Conservation (phyloP, 2,797 vertebrate genomes). For the Halcyon smyrnensis region DNA sequence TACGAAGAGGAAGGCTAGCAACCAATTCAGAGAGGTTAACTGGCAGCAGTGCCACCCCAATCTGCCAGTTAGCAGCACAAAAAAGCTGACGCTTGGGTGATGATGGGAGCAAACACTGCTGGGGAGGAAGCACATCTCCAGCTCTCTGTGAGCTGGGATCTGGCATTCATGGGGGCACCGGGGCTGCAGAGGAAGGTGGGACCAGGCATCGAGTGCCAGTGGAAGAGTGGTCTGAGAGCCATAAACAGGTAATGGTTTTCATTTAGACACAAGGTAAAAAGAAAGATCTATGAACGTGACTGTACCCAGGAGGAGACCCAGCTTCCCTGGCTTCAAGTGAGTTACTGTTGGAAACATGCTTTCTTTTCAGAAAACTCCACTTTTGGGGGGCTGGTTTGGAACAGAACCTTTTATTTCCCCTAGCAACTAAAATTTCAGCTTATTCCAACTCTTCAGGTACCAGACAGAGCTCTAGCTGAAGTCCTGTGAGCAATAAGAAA, state of each 20-base stretch:
- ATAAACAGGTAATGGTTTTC: not conserved
- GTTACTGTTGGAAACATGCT: not conserved
- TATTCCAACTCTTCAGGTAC: not conserved
- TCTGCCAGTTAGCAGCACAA: not conserved
- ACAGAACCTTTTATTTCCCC: not conserved
- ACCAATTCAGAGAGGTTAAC: not conserved
- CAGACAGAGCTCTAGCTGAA: not conserved
- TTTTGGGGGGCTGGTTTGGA: not conserved
- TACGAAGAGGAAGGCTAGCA: not conserved
- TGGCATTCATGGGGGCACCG: fast-evolving
- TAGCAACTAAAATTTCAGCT: not conserved
- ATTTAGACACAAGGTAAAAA: not conserved
- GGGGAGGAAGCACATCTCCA: not conserved
- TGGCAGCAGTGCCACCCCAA: not conserved
- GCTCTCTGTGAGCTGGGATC: not conserved
- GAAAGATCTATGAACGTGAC: not conserved
- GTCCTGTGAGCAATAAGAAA: not conserved
- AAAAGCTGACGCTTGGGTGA: not conserved
- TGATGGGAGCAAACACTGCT: fast-evolving
- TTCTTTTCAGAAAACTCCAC: not conserved
- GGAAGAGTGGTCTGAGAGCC: not conserved
- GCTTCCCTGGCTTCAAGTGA: not conserved
- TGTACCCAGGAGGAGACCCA: not conserved
- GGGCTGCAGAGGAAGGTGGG: not conserved
- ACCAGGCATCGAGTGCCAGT: fast-evolving